A percentile compares a stretch with the other conserved stretches of the same genome.
phyloP scores from a whole-genome alignment of 1,140 invertebrate species.

The Copidosoma floridanum region DNA sequence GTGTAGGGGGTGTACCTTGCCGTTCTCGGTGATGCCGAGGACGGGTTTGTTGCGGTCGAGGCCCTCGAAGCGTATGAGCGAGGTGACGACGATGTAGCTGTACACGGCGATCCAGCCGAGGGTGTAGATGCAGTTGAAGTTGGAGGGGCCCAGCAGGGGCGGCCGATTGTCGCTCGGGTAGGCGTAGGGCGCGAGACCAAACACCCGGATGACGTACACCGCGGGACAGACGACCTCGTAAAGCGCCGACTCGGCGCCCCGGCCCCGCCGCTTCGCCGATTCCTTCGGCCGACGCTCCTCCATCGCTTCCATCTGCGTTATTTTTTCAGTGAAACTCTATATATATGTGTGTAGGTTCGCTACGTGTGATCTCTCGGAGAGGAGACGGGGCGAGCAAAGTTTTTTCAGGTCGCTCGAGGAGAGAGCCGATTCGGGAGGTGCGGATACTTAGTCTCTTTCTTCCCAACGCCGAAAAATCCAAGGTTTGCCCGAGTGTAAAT shows the following conservation, averaged over 20 bases:
- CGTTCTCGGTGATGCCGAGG: conserved; percentile 33
- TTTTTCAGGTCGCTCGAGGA: too few relatives aligned
- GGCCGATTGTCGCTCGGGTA: conserved; percentile 11
- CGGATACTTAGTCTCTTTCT: too few relatives aligned
- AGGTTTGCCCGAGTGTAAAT: too few relatives aligned
- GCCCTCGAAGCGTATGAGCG: neutral
- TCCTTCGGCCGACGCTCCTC: neutral
- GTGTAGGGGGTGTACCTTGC: conserved; percentile 46
- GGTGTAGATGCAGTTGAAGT: neutral
- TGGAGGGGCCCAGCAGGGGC: neutral
- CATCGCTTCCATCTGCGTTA: neutral
- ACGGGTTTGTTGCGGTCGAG: neutral
- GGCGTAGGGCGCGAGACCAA: conserved; percentile 49
- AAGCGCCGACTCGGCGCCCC: conserved; percentile 34
- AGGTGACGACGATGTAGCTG: neutral
- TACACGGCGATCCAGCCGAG: neutral
- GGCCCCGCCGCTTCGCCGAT: neutral
- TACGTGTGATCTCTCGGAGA: too few relatives aligned
- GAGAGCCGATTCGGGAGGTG: too few relatives aligned
- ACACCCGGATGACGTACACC: conserved; percentile 35
- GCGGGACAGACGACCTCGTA: conserved; percentile 42
- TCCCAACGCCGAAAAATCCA: too few relatives aligned
- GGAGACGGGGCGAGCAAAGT: too few relatives aligned
- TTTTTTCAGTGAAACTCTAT: too few relatives aligned
- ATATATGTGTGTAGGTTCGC: neutral